A percentile compares a stretch with the other conserved stretches of the same genome.
These are phyloP conservation scores for Drosophila barbarae DNA, from an alignment of 2,888 invertebrate species.

Conservation along the genomic window DNA sequence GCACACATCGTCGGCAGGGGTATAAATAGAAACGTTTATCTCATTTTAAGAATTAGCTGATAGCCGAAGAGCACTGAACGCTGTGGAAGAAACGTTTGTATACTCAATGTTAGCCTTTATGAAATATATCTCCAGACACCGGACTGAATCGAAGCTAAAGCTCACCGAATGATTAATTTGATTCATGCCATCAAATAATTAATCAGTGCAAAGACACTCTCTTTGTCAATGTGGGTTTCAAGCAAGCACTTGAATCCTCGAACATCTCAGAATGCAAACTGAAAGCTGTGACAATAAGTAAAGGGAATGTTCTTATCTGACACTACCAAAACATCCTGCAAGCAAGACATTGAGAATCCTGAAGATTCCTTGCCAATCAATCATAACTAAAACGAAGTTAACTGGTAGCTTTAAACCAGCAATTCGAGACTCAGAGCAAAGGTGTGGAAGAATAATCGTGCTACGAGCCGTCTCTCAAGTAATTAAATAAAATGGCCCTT, in stretches of 20 bases:
- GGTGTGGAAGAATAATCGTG: neutral
- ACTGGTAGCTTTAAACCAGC: neutral
- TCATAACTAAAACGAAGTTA: neutral
- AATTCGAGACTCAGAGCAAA: neutral
- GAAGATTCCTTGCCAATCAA: neutral
- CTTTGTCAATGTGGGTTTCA: neutral
- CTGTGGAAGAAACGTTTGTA: neutral
- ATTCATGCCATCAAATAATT: neutral
- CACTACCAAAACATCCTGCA: neutral
- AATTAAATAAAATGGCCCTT: constrained; percentile 19
- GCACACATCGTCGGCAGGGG: no score
- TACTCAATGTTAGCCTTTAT: neutral
- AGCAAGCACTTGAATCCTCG: neutral
- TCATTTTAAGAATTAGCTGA: neutral
- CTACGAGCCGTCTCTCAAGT: constrained; percentile 7
- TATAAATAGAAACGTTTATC: neutral
- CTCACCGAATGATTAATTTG: neutral
- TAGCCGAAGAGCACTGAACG: neutral
- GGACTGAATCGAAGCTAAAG: neutral
- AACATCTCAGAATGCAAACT: constrained; percentile 1
- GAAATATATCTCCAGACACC: neutral
- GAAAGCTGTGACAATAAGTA: neutral
- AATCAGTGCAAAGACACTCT: neutral
- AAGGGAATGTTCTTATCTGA: neutral
- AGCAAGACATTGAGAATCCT: neutral